Conservation (phyloP, 2,888 invertebrate species). For the Nephrotoma flavescens region DNA sequence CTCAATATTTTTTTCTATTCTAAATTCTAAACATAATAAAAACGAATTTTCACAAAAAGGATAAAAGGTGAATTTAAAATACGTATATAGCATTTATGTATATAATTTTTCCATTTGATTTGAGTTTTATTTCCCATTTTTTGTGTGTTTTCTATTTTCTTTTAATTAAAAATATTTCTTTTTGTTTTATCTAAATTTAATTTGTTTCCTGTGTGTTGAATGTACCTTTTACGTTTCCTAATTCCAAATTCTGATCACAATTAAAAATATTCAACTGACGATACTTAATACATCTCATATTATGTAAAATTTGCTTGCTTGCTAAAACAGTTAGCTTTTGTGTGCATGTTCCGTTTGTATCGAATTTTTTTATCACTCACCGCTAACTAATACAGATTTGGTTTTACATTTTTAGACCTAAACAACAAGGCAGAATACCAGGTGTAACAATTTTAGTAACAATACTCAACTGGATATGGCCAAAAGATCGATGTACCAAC, state of each 20-base stretch:
- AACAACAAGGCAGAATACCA: constrained; percentile 82
- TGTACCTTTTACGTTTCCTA: neutral
- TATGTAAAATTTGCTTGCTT: neutral
- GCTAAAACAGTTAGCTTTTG: neutral
- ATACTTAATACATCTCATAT: neutral
- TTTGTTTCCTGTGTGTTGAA: neutral
- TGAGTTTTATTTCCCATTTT: neutral
- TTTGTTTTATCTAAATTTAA: neutral
- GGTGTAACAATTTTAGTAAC: constrained; percentile 63
- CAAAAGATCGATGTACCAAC: constrained; percentile 50
- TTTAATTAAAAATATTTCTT: neutral
- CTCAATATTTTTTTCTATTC: neutral
- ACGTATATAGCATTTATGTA: neutral
- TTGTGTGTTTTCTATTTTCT: neutral
- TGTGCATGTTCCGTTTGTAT: neutral
- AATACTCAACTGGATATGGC: constrained; percentile 62
- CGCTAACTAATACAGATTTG: neutral
- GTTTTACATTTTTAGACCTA: constrained; percentile 46
- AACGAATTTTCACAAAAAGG: neutral
- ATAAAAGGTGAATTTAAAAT: constrained; percentile 8
- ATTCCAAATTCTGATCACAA: neutral
- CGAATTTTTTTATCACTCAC: neutral
- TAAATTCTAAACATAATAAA: neutral
- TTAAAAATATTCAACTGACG: neutral
- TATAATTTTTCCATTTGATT: neutral